Conservation (phyloP, 2,888 invertebrate genomes). For the Trissonchulus latispiculum region DNA sequence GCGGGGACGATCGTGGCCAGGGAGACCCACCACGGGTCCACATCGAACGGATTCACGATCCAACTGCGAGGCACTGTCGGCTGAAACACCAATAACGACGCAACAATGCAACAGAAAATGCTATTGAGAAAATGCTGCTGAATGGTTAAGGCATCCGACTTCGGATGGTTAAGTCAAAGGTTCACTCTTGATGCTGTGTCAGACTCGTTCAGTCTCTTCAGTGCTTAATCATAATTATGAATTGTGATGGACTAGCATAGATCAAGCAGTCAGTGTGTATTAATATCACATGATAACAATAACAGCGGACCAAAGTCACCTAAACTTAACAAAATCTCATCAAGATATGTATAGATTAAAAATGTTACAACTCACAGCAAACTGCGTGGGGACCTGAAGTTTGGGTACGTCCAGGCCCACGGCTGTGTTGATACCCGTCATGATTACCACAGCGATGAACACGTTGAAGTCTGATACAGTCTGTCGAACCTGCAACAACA, state of each 20-base stretch:
- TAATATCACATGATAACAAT: too few species aligned
- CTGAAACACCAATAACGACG: constrained; percentile 3
- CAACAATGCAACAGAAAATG: background rate
- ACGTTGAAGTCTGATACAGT: constrained; percentile 51
- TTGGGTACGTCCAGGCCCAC: constrained; percentile 49
- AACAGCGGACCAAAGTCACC: too few species aligned
- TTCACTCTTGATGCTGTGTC: too few species aligned
- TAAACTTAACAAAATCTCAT: too few species aligned
- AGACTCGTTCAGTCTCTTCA: too few species aligned
- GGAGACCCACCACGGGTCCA: constrained; percentile 10
- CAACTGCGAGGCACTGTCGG: constrained; percentile 5
- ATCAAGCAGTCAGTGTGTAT: too few species aligned
- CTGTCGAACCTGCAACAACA: constrained; percentile 41
- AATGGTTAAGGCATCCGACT: too few species aligned
- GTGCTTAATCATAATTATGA: too few species aligned
- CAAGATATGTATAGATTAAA: too few species aligned
- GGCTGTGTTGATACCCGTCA: constrained; percentile 43
- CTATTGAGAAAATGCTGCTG: too few species aligned
- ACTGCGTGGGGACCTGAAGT: constrained; percentile 45
- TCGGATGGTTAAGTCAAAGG: too few species aligned
- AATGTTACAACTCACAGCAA: constrained; percentile 27
- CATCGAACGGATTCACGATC: constrained; percentile 8
- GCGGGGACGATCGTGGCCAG: constrained; percentile 41
- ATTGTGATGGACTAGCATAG: too few species aligned
- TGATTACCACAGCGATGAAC: constrained; percentile 48